These are phyloP conservation scores for Knipowitschia caucasica DNA, from an alignment of 2,797 vertebrate species.

Conservation along the genomic window DNA sequence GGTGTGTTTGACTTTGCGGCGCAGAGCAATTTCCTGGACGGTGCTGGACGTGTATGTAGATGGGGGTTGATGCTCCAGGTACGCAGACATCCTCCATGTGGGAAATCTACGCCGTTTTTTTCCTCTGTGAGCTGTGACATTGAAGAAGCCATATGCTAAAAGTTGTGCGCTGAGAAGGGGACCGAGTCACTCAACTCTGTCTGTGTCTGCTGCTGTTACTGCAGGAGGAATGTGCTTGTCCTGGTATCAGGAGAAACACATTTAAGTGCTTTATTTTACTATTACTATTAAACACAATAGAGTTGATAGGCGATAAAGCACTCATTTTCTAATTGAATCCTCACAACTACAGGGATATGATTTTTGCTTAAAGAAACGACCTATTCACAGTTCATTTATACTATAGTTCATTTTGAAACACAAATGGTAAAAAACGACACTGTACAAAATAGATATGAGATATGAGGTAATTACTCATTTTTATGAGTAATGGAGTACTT, in stretches of 20 bases:
- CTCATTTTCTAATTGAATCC: no score
- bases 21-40: conserved; percentile 71
- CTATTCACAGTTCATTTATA: no score
- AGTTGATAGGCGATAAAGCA: no score
- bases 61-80: conserved; percentile 73
- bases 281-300: no score
- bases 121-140: conserved; percentile 68
- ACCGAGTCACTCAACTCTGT: conserved; percentile 8
- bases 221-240: neutral
- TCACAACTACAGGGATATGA: no score
- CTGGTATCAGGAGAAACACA: neutral
- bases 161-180: conserved; percentile 29
- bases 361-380: no score
- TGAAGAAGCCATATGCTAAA: conserved; percentile 71
- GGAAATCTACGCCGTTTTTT: conserved; percentile 72
- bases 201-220: neutral
- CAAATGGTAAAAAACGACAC: no score
- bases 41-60: conserved; percentile 72
- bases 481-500: no score
- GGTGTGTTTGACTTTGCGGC: conserved; percentile 76
- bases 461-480: no score
- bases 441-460: no score
- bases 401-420: no score
- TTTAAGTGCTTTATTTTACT: no score
- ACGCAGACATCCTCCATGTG: conserved; percentile 73